A percentile compares a stretch with the other conserved stretches of the same genome.
phyloP scores from a whole-genome alignment of 23 tunicate species.

The Phallusia fumigata region DNA sequence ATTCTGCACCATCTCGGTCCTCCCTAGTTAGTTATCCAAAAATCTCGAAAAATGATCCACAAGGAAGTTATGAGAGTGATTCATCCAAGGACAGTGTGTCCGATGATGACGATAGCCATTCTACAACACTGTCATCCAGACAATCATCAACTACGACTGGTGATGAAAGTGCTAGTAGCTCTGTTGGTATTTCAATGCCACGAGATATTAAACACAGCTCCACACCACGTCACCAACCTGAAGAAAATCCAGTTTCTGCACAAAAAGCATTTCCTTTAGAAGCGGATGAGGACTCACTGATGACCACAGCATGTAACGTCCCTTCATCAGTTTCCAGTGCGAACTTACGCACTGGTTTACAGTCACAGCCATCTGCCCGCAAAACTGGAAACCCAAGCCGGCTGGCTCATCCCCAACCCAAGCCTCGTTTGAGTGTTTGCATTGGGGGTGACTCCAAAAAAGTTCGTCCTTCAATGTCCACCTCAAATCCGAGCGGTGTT shows the following conservation, averaged over 20 bases:
- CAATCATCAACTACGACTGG: conserved; percentile 75
- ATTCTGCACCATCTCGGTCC: conserved; percentile 20
- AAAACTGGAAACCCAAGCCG: background rate
- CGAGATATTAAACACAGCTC: background rate
- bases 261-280: background rate
- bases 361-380: conserved; percentile 14
- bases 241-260: background rate
- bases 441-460: background rate
- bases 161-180: background rate
- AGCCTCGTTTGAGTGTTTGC: conserved; percentile 27
- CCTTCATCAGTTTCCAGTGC: conserved; percentile 32
- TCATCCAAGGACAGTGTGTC: conserved; percentile 12
- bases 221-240: background rate
- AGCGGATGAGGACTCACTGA: conserved; percentile 15
- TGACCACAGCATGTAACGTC: background rate
- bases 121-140: conserved; percentile 58
- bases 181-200: background rate
- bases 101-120: conserved; percentile 22
- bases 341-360: conserved; percentile 43
- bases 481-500: background rate
- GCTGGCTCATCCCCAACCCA: conserved; percentile 35
- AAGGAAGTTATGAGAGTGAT: background rate
- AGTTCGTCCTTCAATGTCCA: background rate
- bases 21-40: background rate
- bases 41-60: background rate